Evolutionary conservation across 2,113 vertebrate species (phyloP).

Genomic region (Albula goreensis): DNA sequence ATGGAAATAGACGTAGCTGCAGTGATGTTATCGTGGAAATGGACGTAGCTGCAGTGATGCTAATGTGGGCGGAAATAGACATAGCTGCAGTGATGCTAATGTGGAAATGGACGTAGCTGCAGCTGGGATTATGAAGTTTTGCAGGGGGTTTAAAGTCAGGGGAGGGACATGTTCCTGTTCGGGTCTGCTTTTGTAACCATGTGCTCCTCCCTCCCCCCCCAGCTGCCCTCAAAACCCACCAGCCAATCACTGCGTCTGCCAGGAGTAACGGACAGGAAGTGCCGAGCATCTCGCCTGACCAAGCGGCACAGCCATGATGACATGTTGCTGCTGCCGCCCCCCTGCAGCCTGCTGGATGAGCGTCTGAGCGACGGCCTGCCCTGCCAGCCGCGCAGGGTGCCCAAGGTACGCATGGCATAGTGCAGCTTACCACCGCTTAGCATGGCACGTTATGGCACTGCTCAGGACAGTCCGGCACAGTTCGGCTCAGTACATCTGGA

Average conservation of each 20-base stretch:
- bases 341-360: constrained; percentile 82
- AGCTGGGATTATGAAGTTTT: background rate
- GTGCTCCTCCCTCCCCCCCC: background rate
- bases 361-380: constrained; percentile 80
- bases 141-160: background rate
- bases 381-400: constrained; percentile 83
- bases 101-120: background rate
- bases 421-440: background rate
- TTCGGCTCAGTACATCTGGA: background rate
- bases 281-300: constrained; percentile 79
- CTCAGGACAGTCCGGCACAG: background rate
- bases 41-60: too few relatives aligned
- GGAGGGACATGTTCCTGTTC: too few relatives aligned
- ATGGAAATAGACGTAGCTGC: too few relatives aligned
- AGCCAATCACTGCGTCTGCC: constrained; percentile 84
- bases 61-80: too few relatives aligned
- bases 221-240: constrained; percentile 86
- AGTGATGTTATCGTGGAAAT: too few relatives aligned
- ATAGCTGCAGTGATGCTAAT: too few relatives aligned
- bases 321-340: constrained; percentile 84
- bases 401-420: constrained; percentile 78
- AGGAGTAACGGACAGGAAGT: constrained; percentile 85
- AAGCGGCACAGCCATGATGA: constrained; percentile 95
- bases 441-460: background rate
- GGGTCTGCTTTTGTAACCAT: background rate